A percentile compares a stretch with the other conserved stretches of the same genome.
Evolutionary conservation across 1,140 invertebrate species (phyloP).

Genomic region (Trichonephila inaurata): DNA sequence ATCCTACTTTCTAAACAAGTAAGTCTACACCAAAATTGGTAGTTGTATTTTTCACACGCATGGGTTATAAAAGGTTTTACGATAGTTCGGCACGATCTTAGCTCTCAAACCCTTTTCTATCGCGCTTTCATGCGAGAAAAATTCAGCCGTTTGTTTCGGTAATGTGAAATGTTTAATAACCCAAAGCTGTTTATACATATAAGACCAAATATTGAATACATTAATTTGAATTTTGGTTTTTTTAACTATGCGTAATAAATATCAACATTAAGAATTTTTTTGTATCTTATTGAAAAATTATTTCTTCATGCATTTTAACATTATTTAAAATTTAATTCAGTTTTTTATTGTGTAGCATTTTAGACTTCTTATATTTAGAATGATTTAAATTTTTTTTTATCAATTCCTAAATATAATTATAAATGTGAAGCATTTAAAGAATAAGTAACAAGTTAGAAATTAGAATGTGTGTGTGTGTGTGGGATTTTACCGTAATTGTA

Average conservation of each 20-base stretch:
- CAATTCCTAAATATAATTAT: too few relatives aligned
- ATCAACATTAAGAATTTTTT: neutral
- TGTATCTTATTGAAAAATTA: neutral
- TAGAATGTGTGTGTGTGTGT: too few relatives aligned
- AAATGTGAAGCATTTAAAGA: too few relatives aligned
- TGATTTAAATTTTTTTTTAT: too few relatives aligned
- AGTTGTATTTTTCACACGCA: neutral
- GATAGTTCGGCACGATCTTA: neutral
- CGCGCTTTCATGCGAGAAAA: neutral
- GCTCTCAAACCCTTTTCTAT: neutral
- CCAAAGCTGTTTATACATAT: slow-evolving; percentile 1
- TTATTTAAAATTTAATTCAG: too few relatives aligned
- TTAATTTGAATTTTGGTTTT: too few relatives aligned
- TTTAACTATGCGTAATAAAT: neutral
- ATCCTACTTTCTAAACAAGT: neutral
- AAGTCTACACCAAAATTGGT: neutral
- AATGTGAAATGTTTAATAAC: neutral
- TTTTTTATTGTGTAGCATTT: too few relatives aligned
- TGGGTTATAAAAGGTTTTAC: neutral
- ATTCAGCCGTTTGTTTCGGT: neutral
- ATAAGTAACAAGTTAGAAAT: too few relatives aligned
- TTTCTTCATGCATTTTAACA: too few relatives aligned
- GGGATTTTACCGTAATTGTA: too few relatives aligned
- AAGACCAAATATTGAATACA: too few relatives aligned
- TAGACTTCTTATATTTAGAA: too few relatives aligned